A percentile compares a stretch with the other conserved stretches of the same genome.
These are phyloP conservation scores for Gambelia wislizenii DNA, from an alignment of 2,797 vertebrate species.

Conservation along the genomic window DNA sequence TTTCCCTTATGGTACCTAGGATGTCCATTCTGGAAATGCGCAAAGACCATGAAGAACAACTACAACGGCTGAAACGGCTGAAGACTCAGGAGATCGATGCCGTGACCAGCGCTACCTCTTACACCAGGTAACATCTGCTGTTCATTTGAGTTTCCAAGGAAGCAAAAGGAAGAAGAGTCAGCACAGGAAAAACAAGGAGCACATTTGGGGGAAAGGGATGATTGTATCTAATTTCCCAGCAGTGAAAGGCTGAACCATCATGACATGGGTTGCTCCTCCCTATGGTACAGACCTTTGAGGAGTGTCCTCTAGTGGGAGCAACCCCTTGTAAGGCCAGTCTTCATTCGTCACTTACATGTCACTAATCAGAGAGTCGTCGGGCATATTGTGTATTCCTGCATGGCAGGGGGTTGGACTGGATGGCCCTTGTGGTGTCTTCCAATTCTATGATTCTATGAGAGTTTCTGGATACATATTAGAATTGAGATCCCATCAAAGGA, in stretches of 20 bases:
- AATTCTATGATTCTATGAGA: no score
- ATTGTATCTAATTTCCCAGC: neutral
- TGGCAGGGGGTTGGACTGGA: no score
- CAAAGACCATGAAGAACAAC: constrained; percentile 89
- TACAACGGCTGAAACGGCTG: constrained; percentile 85
- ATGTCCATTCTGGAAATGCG: constrained; percentile 89
- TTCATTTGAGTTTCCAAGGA: neutral
- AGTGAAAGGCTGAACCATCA: neutral
- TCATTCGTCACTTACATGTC: neutral
- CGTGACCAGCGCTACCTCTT: constrained; percentile 90
- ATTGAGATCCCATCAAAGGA: neutral
- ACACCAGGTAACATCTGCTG: constrained; percentile 81
- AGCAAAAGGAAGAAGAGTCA: neutral
- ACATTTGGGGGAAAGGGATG: neutral
- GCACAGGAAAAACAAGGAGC: neutral
- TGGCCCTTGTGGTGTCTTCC: no score
- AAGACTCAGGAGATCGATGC: constrained; percentile 93
- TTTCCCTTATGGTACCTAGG: constrained; percentile 67
- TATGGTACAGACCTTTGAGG: no score
- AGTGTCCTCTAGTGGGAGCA: no score
- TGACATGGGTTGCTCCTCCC: no score
- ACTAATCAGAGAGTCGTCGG: neutral
- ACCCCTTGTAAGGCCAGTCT: no score
- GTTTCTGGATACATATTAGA: neutral
- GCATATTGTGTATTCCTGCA: no score